phyloP scores from a whole-genome alignment of 1,140 invertebrate species.

The Lasaia peninsularis region DNA sequence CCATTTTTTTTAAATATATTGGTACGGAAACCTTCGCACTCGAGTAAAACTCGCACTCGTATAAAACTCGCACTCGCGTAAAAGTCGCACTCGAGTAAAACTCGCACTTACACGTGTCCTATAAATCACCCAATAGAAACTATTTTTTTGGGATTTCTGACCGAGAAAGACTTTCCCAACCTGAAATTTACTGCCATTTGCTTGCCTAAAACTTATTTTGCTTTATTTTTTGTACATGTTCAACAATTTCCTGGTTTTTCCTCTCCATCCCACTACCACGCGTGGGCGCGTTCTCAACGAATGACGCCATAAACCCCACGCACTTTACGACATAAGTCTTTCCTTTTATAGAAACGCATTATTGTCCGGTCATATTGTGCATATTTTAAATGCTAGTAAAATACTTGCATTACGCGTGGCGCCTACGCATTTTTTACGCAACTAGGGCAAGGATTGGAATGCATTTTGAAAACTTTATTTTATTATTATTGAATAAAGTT shows the following conservation, averaged over 20 bases:
- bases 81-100: too few species aligned
- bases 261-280: conserved; percentile 16
- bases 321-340: conserved; percentile 21
- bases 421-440: conserved; percentile 1
- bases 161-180: too few species aligned
- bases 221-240: not conserved
- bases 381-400: conserved; percentile 12
- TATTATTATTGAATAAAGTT: too few species aligned
- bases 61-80: too few species aligned
- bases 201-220: not conserved
- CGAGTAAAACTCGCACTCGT: too few species aligned
- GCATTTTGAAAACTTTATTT: too few species aligned
- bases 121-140: too few species aligned
- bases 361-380: conserved; percentile 25
- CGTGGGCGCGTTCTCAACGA: conserved; percentile 31
- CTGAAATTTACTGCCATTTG: not conserved
- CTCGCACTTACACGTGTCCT: too few species aligned
- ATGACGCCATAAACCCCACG: conserved; percentile 45
- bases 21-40: too few species aligned
- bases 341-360: conserved; percentile 43
- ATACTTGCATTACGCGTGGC: not conserved
- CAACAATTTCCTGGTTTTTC: not conserved
- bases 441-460: too few species aligned
- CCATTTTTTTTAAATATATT: too few species aligned
- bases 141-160: too few species aligned